Conservation (phyloP, 92 coral and sea anemone species). For the Bergia sp. region DNA sequence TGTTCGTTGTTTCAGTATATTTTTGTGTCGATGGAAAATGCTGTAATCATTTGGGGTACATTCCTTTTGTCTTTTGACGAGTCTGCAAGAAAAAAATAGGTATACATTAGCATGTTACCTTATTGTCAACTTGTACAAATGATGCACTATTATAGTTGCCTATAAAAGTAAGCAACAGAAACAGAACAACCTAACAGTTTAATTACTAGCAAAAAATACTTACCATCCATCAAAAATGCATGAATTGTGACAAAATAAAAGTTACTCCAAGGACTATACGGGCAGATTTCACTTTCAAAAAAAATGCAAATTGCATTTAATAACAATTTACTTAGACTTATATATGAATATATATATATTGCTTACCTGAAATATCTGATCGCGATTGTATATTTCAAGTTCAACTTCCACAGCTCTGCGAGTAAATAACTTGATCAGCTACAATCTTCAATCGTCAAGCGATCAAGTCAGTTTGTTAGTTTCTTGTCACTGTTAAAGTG, state of each 20-base stretch:
- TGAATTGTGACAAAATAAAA: neutral
- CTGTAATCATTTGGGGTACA: too few relatives aligned
- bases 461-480: neutral
- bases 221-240: too few relatives aligned
- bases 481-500: neutral
- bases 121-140: too few relatives aligned
- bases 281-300: neutral
- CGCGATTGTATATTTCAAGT: neutral
- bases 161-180: too few relatives aligned
- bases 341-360: neutral
- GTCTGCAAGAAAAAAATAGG: too few relatives aligned
- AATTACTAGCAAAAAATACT: too few relatives aligned
- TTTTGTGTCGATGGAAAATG: too few relatives aligned
- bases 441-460: neutral
- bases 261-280: neutral
- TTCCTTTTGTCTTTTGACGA: too few relatives aligned
- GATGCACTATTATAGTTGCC: too few relatives aligned
- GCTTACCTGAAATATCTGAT: neutral
- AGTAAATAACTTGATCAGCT: neutral
- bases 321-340: conserved; percentile 1
- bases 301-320: neutral
- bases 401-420: neutral
- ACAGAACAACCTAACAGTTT: too few relatives aligned
- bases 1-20: too few relatives aligned
- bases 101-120: too few relatives aligned